A percentile compares a stretch with the other conserved stretches of the same genome.
These are phyloP conservation scores for Notiomystis cincta DNA, from an alignment of 2,113 vertebrate species.

Conservation along the genomic window DNA sequence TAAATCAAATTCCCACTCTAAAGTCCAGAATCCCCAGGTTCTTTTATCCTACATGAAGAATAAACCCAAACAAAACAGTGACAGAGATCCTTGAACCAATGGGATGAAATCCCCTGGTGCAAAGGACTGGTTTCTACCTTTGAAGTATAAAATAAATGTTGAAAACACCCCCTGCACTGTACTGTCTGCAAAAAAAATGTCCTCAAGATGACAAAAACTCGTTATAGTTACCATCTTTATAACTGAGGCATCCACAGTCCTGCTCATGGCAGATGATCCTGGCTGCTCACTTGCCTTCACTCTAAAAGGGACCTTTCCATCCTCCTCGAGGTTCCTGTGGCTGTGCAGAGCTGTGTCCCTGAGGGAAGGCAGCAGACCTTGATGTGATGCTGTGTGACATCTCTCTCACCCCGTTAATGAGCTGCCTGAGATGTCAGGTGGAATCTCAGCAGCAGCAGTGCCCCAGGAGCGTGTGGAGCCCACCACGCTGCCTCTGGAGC, in stretches of 20 bases:
- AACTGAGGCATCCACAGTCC: neutral
- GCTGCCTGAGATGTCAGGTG: slow-evolving; percentile 42
- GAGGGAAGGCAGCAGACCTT: neutral
- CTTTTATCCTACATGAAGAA: neutral
- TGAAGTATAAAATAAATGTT: neutral
- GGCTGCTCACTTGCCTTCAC: neutral
- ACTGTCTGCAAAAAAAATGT: neutral
- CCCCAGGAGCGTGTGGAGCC: neutral
- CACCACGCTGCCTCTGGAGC: neutral
- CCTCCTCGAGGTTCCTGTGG: neutral
- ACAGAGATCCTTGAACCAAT: neutral
- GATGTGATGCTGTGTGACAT: slow-evolving; percentile 58
- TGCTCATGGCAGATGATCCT: neutral
- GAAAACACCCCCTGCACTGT: neutral
- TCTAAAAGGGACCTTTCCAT: neutral
- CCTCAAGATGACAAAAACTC: neutral
- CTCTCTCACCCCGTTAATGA: slow-evolving; percentile 28
- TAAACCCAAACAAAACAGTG: neutral
- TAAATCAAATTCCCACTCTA: neutral
- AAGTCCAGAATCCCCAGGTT: neutral
- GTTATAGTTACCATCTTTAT: accelerated
- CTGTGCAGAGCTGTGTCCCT: neutral
- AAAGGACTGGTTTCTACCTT: neutral
- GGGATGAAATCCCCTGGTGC: neutral
- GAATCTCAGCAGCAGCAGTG: slow-evolving; percentile 26